These are phyloP conservation scores for Pachymerium ferrugineum DNA, from an alignment of 2,888 invertebrate species.

Conservation along the genomic window DNA sequence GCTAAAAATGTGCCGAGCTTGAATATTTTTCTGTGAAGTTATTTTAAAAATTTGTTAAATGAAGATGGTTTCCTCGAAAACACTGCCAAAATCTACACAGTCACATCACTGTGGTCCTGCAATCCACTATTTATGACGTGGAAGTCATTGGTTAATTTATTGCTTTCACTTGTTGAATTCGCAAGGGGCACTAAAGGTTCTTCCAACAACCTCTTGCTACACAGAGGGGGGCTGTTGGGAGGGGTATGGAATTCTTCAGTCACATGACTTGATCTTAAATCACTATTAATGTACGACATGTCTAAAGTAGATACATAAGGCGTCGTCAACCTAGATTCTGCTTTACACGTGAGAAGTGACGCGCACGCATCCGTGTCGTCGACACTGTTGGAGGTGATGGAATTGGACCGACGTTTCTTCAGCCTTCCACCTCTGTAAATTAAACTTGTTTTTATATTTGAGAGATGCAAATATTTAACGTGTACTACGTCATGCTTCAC, in stretches of 20 bases:
- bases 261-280: background rate
- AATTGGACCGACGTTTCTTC: slow-evolving; percentile 17
- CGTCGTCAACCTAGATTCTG: background rate
- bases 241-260: slow-evolving; percentile 8
- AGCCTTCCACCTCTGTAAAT: background rate
- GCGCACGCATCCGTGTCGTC: background rate
- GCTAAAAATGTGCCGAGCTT: too few relatives aligned
- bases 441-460: too few relatives aligned
- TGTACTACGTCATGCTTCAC: too few relatives aligned
- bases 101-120: background rate
- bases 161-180: background rate
- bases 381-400: background rate
- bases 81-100: background rate
- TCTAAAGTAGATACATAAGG: background rate
- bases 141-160: background rate
- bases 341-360: background rate
- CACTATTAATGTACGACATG: background rate
- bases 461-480: too few relatives aligned
- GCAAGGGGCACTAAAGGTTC: background rate
- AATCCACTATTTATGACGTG: background rate
- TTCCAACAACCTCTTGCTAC: background rate
- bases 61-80: too few relatives aligned
- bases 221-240: slow-evolving; percentile 2
- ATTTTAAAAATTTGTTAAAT: too few relatives aligned
- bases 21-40: too few relatives aligned